Conservation (phyloP, 2,888 invertebrate genomes). For the Sicus ferrugineus region DNA sequence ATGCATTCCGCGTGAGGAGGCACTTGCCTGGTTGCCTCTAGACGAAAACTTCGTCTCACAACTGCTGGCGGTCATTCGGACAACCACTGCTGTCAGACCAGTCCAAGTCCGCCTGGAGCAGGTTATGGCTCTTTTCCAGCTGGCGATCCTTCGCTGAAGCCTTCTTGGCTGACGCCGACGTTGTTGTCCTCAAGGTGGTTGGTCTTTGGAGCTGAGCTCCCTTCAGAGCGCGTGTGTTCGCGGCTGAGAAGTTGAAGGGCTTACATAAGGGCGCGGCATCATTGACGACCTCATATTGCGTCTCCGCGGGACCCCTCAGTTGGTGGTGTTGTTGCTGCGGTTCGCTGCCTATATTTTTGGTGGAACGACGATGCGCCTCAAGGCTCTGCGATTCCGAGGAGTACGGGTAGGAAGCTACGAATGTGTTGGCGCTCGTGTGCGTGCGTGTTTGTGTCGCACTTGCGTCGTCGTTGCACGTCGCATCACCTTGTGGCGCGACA, state of each 20-base stretch:
- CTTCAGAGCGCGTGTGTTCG: conserved; percentile 22
- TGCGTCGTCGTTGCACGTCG: background rate
- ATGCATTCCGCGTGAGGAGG: too few relatives aligned
- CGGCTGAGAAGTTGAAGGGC: background rate
- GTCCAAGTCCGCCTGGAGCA: conserved; percentile 53
- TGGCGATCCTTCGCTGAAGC: conserved; percentile 38
- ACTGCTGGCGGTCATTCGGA: conserved; percentile 48
- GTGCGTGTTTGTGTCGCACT: background rate
- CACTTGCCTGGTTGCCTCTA: conserved; percentile 49
- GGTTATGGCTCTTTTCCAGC: background rate
- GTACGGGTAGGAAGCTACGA: conserved; percentile 59
- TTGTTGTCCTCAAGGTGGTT: conserved; percentile 31
- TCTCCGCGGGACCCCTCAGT: conserved; percentile 68
- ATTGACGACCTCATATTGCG: conserved; percentile 69
- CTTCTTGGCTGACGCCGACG: conserved; percentile 40
- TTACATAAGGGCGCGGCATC: conserved; percentile 45
- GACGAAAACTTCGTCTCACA: conserved; percentile 65
- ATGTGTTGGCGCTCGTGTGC: background rate
- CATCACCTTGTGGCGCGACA: background rate
- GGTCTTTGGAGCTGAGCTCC: conserved; percentile 24
- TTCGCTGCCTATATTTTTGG: conserved; percentile 56
- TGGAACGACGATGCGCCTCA: conserved; percentile 64
- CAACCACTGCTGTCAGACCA: conserved; percentile 53
- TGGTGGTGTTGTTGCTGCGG: conserved; percentile 37
- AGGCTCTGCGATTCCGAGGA: conserved; percentile 64